Evolutionary conservation across 2,888 invertebrate species (phyloP), one percentile per base, ranked within the genome.

Genomic region (Cecidostiba fungosa): DNA sequence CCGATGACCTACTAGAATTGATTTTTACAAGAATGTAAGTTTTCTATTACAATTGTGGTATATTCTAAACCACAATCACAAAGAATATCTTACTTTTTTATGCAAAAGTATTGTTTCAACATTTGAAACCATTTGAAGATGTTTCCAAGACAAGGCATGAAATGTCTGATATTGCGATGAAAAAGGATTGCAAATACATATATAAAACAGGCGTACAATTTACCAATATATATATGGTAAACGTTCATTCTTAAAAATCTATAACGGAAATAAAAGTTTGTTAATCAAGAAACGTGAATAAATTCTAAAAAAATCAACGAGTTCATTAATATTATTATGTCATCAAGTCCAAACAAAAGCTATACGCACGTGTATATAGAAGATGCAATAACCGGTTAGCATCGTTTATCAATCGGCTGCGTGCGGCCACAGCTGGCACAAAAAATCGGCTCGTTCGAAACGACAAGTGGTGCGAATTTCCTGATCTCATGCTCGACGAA

Each of bases 21-120:
- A 39, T 72, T n/a, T 72, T 39, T 39, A 72, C 72, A 39, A 72
- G 39, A 39, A 72, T 72, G 72, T 72, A 36, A 8, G 10, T 72
- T 72, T 72, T n/a, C 36, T 39, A 72, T 72, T 72, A 72, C 23
- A 72, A 36, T 72, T 39, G 39, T 72, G 72, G 72, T 72, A 19
- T 72, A 23, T n/a, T 39, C 6, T 39, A 19, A 66, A 66, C 66
- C 66, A n/a, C 66, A 66, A 66, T 66, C 26, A 3, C 66, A 12
- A 66, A 29, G 14, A 23, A 66, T 26, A 12, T 66, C n/a, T 26
- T 66, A 29, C 5, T 66, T 66, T 26, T 66, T 66, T 66, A 14
- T 29, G 16, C 16, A 26, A 19, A 62, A 62, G 62, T 5, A 29
- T 26, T 29, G 29, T 66, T 66, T 26, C 26, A 66, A 29, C 66